These are phyloP conservation scores for Sesia apiformis DNA, from an alignment of 2,888 invertebrate species.

Conservation along the genomic window DNA sequence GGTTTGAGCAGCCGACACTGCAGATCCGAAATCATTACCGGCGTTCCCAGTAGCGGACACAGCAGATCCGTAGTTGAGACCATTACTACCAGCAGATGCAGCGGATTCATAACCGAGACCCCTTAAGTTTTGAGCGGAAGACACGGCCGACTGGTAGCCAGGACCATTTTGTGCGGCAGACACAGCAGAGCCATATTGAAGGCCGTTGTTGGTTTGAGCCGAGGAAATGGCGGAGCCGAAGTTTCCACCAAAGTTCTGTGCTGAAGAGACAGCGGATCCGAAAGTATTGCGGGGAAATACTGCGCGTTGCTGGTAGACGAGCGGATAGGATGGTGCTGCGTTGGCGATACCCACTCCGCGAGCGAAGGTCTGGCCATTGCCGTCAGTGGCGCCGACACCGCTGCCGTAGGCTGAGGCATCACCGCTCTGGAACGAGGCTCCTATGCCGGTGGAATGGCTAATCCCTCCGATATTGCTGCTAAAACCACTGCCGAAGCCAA, in stretches of 20 bases:
- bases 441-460: slow-evolving; percentile 47
- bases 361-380: slow-evolving; percentile 25
- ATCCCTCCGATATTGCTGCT: slow-evolving; percentile 59
- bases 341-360: slow-evolving; percentile 46
- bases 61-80: slow-evolving; percentile 31
- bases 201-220: slow-evolving; percentile 33
- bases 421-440: slow-evolving; percentile 44
- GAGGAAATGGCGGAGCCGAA: slow-evolving; percentile 34
- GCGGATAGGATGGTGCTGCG: slow-evolving; percentile 22
- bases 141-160: slow-evolving; percentile 23
- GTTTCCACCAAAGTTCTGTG: slow-evolving; percentile 37
- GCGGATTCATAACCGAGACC: slow-evolving; percentile 21
- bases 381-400: slow-evolving; percentile 29
- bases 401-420: slow-evolving; percentile 44
- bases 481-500: slow-evolving; percentile 57
- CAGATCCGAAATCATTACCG: slow-evolving; percentile 22
- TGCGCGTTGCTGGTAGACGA: slow-evolving; percentile 9
- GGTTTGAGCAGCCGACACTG: slow-evolving; percentile 31
- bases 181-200: slow-evolving; percentile 23
- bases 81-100: slow-evolving; percentile 19
- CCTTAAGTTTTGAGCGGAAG: slow-evolving; percentile 26
- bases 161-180: slow-evolving; percentile 22
- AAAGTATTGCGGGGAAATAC: slow-evolving; percentile 13
- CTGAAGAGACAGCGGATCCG: slow-evolving; percentile 27
- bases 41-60: slow-evolving; percentile 30